Conservation (phyloP, 2,888 invertebrate species). For the Acrocera orbiculus region DNA sequence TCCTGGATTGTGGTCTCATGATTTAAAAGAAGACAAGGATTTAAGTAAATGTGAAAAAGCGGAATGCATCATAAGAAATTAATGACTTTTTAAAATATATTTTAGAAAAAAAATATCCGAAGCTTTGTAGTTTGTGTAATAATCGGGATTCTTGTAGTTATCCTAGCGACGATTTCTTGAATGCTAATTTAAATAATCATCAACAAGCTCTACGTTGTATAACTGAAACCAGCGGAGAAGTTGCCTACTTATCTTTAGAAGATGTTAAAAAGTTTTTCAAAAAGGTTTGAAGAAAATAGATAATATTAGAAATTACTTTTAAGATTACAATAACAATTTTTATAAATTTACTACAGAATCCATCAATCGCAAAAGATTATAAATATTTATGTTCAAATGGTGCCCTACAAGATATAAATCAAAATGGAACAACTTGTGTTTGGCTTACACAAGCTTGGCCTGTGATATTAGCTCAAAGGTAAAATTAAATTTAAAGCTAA, state of each 20-base stretch:
- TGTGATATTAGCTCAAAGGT: constrained; percentile 30
- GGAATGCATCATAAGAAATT: not conserved
- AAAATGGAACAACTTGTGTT: constrained; percentile 33
- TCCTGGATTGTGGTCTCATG: constrained; percentile 50
- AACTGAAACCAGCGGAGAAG: constrained; percentile 33
- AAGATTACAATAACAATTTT: too few relatives aligned
- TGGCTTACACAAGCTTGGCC: constrained; percentile 46
- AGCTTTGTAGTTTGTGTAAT: constrained; percentile 35
- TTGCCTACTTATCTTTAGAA: constrained; percentile 36
- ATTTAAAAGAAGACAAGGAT: constrained; percentile 33
- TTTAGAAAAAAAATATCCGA: constrained; percentile 36
- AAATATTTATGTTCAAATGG: constrained; percentile 24
- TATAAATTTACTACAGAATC: constrained; percentile 2
- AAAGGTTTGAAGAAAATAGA: constrained; percentile 15
- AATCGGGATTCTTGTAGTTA: constrained; percentile 12
- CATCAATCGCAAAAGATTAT: constrained; percentile 12
- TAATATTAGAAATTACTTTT: not conserved
- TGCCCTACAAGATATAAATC: constrained; percentile 14
- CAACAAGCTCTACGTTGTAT: constrained; percentile 38
- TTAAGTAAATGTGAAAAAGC: constrained; percentile 37
- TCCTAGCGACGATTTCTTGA: constrained; percentile 6
- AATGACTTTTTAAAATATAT: constrained; percentile 5
- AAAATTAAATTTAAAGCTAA: constrained; percentile 6
- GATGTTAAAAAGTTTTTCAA: constrained; percentile 25
- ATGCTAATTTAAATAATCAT: constrained; percentile 18